Evolutionary conservation across 2,888 invertebrate species (phyloP).

Genomic region (Plagodis pulveraria): DNA sequence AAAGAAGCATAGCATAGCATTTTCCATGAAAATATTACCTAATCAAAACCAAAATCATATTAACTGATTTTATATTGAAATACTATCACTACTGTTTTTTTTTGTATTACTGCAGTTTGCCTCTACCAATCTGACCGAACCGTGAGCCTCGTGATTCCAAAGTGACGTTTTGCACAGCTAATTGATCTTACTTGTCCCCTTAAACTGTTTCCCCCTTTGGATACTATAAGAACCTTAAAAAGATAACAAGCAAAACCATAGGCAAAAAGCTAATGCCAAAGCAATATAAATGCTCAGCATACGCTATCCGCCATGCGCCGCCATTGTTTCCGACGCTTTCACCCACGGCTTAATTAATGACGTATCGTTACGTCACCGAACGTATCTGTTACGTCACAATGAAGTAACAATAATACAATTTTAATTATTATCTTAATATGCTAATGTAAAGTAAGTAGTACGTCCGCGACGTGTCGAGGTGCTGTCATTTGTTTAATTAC

Average conservation of each 20-base stretch:
- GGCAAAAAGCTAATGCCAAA: not conserved
- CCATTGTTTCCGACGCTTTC: conserved; percentile 27
- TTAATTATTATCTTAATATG: conserved; percentile 8
- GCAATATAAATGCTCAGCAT: conserved; percentile 4
- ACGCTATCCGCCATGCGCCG: not conserved
- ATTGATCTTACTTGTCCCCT: too few relatives aligned
- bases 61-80: too few relatives aligned
- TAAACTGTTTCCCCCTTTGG: too few relatives aligned
- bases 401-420: not conserved
- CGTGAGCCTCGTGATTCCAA: too few relatives aligned
- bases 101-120: too few relatives aligned
- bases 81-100: too few relatives aligned
- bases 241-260: not conserved
- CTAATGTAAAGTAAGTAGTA: conserved; percentile 3
- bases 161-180: too few relatives aligned
- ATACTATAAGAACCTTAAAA: too few relatives aligned
- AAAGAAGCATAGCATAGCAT: too few relatives aligned
- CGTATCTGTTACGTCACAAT: conserved; percentile 11
- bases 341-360: conserved; percentile 13
- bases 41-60: too few relatives aligned
- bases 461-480: conserved; percentile 5
- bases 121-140: too few relatives aligned
- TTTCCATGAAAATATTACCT: too few relatives aligned
- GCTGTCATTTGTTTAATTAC: not conserved
- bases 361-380: conserved; percentile 18